Conservation (phyloP, 2,113 vertebrate genomes). For the Callionymus lyra region DNA sequence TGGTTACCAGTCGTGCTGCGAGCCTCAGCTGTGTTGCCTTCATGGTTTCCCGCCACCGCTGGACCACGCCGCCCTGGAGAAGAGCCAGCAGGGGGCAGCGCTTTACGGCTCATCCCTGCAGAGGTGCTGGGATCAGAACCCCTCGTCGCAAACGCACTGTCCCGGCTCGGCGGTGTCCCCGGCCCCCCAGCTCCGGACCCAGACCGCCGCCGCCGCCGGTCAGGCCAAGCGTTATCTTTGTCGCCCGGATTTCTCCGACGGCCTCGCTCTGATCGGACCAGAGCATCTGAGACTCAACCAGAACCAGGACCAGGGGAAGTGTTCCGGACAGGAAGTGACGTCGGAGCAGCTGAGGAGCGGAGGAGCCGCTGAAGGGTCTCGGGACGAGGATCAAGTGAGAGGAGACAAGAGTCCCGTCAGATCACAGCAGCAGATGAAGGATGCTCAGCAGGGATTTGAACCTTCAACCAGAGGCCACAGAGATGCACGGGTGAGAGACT, state of each 20-base stretch:
- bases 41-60: constrained; percentile 66
- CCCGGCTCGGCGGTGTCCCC: constrained; percentile 31
- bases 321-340: constrained; percentile 38
- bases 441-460: constrained; percentile 22
- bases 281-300: constrained; percentile 12
- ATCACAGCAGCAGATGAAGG: constrained; percentile 47
- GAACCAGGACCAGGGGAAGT: constrained; percentile 17
- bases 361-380: constrained; percentile 62
- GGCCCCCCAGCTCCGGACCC: background rate
- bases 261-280: constrained; percentile 37
- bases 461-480: constrained; percentile 22
- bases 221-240: constrained; percentile 58
- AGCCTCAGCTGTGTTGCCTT: constrained; percentile 73
- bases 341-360: constrained; percentile 23
- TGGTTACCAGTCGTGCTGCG: constrained; percentile 68
- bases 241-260: constrained; percentile 55
- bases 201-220: constrained; percentile 42
- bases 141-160: constrained; percentile 32
- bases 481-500: constrained; percentile 39
- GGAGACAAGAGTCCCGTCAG: constrained; percentile 26
- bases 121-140: constrained; percentile 48
- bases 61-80: constrained; percentile 53
- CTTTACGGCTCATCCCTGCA: constrained; percentile 49
- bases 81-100: constrained; percentile 58
- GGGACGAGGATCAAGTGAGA: constrained; percentile 50